Base-by-base conservation (phyloP, 2,888 invertebrate species). In the Heliconius hortense region DNA sequence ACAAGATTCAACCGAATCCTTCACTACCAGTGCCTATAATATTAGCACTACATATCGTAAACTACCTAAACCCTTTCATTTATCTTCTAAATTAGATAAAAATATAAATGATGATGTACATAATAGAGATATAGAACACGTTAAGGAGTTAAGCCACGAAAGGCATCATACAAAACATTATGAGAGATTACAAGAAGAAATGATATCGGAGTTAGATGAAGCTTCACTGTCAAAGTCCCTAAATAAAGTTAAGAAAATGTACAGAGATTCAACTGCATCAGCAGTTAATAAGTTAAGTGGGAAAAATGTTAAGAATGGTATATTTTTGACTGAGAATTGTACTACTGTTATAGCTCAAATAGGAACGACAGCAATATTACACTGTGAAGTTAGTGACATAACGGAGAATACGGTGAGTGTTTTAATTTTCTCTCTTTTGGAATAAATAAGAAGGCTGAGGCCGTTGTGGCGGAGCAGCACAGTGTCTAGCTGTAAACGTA, bases 341-440 rank as follows among this genome's bases (percentile, higher is more conserved):
- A 95, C 95, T n/a, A 93, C 95, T 78, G 95, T 95, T 80, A 90
- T 95, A 87, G 95, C 95, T 76, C 95, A 96, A 88, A 95, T 95
- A 82, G 95, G 95, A 73, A 95, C 95, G 13, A 95, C 95, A 21
- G 95, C 95, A 43, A 89, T 95, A 80, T 84, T 96, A 74, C 95
- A 95, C 83, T 96, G 96, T 86, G 95, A 95, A 94, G 95, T 95
- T 85, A 94, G 94, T 81, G 95, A 95, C 82, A 94, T 95, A 71
- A 95, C 95, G 60, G 95, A 95, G 84, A 95, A 95, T 81, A 95
- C 95, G 90, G 96, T 95, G 86, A 94, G 95, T 89, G 75, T 26
- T 35, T 59, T 13, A 59, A 11, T 8, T 5, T 53, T 26, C 2
- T 53, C 11, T 31, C 0, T 7, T 26, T 60, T 60, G 4, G 4